These are phyloP conservation scores for Pardosa pseudoannulata DNA, from an alignment of 2,888 invertebrate genomes.

Conservation along the genomic window DNA sequence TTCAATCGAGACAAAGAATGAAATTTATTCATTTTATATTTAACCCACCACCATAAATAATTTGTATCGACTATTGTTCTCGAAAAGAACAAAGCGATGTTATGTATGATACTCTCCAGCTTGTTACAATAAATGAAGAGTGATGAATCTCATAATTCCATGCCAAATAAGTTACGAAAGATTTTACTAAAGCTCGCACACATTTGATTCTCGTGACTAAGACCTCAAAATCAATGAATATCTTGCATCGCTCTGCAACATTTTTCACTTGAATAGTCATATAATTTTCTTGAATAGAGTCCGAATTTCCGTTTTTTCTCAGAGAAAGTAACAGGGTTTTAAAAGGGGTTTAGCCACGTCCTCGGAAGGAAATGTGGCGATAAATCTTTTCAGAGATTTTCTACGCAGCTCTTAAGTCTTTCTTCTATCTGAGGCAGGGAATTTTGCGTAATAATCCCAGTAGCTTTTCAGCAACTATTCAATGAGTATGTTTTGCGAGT, in stretches of 20 bases:
- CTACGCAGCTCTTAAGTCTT: conserved; percentile 16
- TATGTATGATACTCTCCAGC: too few species aligned
- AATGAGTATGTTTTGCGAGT: conserved; percentile 22
- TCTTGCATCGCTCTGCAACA: not conserved
- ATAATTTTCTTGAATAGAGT: not conserved
- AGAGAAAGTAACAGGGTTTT: conserved; percentile 25
- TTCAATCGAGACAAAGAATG: too few species aligned
- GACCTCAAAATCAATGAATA: not conserved
- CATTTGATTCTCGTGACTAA: not conserved
- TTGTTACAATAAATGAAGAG: not conserved
- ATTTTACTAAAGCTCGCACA: not conserved
- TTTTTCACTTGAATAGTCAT: conserved; percentile 27
- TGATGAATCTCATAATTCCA: not conserved
- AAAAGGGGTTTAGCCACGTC: conserved; percentile 14
- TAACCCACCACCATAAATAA: too few species aligned
- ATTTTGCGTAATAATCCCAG: conserved; percentile 25
- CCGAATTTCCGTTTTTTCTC: conserved; percentile 4
- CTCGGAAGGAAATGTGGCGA: conserved; percentile 2
- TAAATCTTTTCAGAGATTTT: conserved; percentile 21
- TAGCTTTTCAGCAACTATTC: not conserved
- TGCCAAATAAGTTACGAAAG: not conserved
- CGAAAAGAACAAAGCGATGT: too few species aligned
- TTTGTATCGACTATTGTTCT: too few species aligned
- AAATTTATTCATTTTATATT: too few species aligned
- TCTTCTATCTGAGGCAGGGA: conserved; percentile 8